These are phyloP conservation scores for Cherax quadricarinatus DNA, from an alignment of 1,140 invertebrate genomes.

Conservation along the genomic window DNA sequence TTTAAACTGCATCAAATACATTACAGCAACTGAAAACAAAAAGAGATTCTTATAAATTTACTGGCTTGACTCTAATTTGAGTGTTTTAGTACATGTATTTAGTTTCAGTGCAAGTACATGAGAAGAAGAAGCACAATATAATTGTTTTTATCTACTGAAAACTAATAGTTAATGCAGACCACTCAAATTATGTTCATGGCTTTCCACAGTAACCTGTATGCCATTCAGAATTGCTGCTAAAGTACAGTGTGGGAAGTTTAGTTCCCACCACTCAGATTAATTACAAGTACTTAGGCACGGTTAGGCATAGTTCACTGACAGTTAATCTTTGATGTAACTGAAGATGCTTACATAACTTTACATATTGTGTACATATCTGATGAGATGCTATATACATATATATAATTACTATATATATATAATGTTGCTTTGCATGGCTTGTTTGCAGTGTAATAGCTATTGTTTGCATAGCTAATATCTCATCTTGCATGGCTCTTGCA, in stretches of 20 bases:
- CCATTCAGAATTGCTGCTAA: not conserved
- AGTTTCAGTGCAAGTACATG: not conserved
- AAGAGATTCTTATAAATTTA: not conserved
- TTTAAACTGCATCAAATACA: not conserved
- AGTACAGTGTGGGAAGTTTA: not conserved
- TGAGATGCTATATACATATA: not conserved
- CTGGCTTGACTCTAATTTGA: not conserved
- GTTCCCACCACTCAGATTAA: not conserved
- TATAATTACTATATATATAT: not conserved
- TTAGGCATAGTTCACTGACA: too few relatives aligned
- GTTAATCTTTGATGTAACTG: too few relatives aligned
- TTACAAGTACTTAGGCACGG: not conserved
- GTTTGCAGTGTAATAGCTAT: not conserved
- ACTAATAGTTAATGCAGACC: not conserved
- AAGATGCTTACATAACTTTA: not conserved
- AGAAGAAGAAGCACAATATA: not conserved
- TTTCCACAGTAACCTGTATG: constrained; percentile 20
- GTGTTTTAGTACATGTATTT: not conserved
- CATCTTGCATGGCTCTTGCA: not conserved
- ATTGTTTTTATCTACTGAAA: not conserved
- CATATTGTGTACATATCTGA: not conserved
- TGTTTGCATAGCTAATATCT: not conserved
- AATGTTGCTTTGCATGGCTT: constrained; percentile 39
- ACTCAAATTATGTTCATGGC: not conserved
- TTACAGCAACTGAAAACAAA: not conserved